A percentile compares a stretch with the other conserved stretches of the same genome.
These are phyloP conservation scores for Agonopterix subpropinquella DNA, from an alignment of 2,888 invertebrate species.

Conservation along the genomic window DNA sequence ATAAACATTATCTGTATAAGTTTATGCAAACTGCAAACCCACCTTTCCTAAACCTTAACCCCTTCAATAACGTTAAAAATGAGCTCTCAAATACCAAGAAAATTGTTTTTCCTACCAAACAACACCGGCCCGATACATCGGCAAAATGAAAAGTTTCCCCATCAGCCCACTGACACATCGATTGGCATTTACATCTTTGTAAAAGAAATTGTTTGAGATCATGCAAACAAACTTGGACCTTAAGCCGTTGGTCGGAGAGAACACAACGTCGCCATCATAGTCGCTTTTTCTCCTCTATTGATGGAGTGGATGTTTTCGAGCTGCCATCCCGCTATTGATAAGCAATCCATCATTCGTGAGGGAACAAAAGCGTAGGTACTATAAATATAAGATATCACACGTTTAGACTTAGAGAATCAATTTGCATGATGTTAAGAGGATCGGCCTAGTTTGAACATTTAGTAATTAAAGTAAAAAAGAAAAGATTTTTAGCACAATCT, in stretches of 20 bases:
- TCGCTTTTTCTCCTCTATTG: conserved; percentile 36
- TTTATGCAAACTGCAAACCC: too few relatives aligned
- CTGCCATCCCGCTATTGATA: conserved; percentile 54
- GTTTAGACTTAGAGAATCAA: conserved; percentile 28
- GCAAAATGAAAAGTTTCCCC: conserved; percentile 70
- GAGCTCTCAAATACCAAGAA: conserved; percentile 57
- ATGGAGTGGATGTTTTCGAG: conserved; percentile 48
- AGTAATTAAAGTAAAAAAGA: too few relatives aligned
- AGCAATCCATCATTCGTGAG: conserved; percentile 60
- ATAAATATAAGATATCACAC: conserved; percentile 25
- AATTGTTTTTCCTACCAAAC: conserved; percentile 52
- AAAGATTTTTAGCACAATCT: too few relatives aligned
- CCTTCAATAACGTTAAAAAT: conserved; percentile 67
- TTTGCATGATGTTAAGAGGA: too few relatives aligned
- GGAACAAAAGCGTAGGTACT: conserved; percentile 47
- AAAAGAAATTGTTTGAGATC: conserved; percentile 19
- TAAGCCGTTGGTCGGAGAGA: background rate
- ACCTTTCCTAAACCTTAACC: conserved; percentile 28
- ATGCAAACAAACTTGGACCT: conserved; percentile 1
- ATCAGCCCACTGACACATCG: conserved; percentile 68
- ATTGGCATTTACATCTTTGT: conserved; percentile 70
- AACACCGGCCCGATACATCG: conserved; percentile 45
- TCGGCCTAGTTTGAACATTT: too few relatives aligned
- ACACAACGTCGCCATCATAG: conserved; percentile 17
- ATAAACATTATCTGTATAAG: too few relatives aligned